Base-by-base conservation (phyloP, 1,140 invertebrate genomes). In the Zaprionus lachaisei region DNA sequence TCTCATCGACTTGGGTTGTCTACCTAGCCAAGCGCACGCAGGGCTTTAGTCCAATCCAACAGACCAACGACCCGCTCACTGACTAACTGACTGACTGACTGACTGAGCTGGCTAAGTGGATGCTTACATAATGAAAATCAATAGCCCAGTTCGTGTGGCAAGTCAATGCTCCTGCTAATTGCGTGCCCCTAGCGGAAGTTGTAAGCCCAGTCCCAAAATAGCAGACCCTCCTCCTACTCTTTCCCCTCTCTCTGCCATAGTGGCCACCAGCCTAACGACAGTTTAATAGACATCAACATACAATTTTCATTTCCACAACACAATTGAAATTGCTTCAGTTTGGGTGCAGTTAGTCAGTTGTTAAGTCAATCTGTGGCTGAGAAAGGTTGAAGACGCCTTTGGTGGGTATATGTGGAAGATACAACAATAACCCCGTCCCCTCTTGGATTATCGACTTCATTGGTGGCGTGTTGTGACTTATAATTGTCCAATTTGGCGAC, bases 111-210 rank as follows among this genome's bases (percentile, higher is more conserved):
- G 15, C 71, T 66, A 34, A 41, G 67, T 72, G 68, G 64, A 54
- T 67, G 74, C 58, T 65, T 83, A 72, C 49, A 72, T 71, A 61
- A 62, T 70, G 56, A 86, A 86, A 86, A 86, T 86, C 83, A 83
- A 86, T 86, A 86, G 63, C 63, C 69, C 65, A 12, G 28, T 41
- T 74, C 49, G 61, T 75, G 72, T 22, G 54, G 47, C 31, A 77
- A 80, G 78, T 80, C 82, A 81, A 85, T 81, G 80, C 47, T 73
- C 56, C 58, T 38, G 63, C 77, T 81, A 81, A 84, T 78, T 68
- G 60, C 62, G 71, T 47, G 49, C 24, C 62, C 58, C 9, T 26
- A 31, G 41, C 24, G 22, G 34, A 51, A 56, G 54, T 56, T 54
- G 11, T 12, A 26, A 22, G 7, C 49, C 34, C 26, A 24, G 26